Base-by-base conservation (phyloP, 2,888 invertebrate species). In the Gasteruption jaculator region DNA sequence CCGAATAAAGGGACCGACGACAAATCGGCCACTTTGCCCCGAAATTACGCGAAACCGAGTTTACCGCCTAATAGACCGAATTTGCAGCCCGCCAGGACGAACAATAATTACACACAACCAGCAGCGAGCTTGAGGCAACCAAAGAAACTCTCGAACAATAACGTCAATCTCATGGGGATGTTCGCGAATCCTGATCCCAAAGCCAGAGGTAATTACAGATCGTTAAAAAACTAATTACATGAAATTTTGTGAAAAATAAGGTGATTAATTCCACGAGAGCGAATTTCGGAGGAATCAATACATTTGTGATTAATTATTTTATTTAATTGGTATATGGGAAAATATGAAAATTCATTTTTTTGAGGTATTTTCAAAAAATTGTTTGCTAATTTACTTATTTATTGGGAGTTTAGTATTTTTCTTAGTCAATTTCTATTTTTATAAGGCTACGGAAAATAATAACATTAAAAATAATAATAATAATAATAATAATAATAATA, bases 91-190 rank as follows among this genome's bases (percentile, higher is more conserved):
- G 47, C 15, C 15, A 40, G 39, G 41, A 38, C 30, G 37, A 38
- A 4, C 46, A 31, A 16, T 34, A 32, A 24, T 24, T n/a, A 7
- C 24, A 31, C 11, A 16, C 14, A 6, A 15, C n/a, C 10, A n/a
- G 15, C 39, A 14, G 18, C 34, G 20, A 54, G 44, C n/a, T n/a
- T n/a, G 8, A 49, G 45, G 8, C 48, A 51, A 7, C 46, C 52
- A 1, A 60, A 56, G 26, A 63, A 60, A 24, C 21, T 61, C 14
- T 50, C 45, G 8, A 51, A 50, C 11, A 46, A 41, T 3, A 45
- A 55, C 3, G 41, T 54, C 5, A 56, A 60, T 3, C 51, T 62
- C 16, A 62, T 65, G 56, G 61, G 56, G 21, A 61, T 61, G 56
- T 56, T 59, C 30, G 44, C 53, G 1, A 59, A 65, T 43, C 57